Conservation (phyloP, 2,797 vertebrate genomes). For the Tangara arthus region DNA sequence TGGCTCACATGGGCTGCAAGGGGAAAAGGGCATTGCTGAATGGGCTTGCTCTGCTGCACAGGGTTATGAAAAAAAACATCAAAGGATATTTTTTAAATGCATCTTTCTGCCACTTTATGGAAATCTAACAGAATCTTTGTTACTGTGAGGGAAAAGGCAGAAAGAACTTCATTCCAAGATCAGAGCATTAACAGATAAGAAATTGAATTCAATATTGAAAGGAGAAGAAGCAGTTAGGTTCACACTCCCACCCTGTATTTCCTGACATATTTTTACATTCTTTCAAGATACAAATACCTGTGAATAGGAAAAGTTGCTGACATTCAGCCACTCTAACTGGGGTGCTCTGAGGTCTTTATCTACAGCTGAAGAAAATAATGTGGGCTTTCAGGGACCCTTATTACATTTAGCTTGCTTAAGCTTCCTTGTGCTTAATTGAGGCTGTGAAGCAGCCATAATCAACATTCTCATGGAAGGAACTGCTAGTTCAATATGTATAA, state of each 20-base stretch:
- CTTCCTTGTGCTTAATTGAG: background rate
- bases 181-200: background rate
- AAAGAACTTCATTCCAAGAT: background rate
- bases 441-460: background rate
- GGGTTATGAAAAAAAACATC: background rate
- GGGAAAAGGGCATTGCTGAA: background rate
- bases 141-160: background rate
- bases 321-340: background rate
- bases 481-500: background rate
- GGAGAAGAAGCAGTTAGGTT: background rate
- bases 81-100: background rate
- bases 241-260: background rate
- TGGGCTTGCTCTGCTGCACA: background rate
- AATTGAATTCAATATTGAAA: background rate
- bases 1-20: slow-evolving; percentile 73
- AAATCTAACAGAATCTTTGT: background rate
- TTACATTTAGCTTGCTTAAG: background rate
- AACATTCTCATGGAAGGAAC: background rate
- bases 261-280: background rate
- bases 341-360: background rate
- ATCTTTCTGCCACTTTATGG: background rate
- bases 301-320: background rate
- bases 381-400: background rate
- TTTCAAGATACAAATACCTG: background rate
- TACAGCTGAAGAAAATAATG: background rate